Evolutionary conservation across 2,797 vertebrate genomes (phyloP).

Genomic region (Crenuchus spilurus): DNA sequence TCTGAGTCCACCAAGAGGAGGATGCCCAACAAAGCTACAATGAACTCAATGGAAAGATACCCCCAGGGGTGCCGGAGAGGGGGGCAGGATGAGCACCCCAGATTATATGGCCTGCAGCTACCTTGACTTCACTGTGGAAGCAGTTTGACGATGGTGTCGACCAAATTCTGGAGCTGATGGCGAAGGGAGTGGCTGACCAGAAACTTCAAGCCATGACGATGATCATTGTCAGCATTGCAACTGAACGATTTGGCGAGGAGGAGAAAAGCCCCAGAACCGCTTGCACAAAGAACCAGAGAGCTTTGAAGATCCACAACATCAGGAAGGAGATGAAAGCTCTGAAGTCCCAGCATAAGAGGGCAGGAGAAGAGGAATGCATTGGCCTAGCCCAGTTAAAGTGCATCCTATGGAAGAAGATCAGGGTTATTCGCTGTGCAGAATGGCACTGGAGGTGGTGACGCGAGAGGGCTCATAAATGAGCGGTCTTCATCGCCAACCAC

Average conservation of each 20-base stretch:
- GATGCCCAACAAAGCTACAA: background rate
- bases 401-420: too few relatives aligned
- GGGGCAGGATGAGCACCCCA: constrained; percentile 11
- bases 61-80: constrained; percentile 29
- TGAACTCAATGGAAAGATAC: constrained; percentile 10
- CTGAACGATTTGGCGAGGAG: constrained; percentile 21
- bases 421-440: too few relatives aligned
- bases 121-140: constrained; percentile 23
- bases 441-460: too few relatives aligned
- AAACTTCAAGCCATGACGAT: constrained; percentile 29
- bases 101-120: constrained; percentile 14
- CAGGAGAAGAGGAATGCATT: too few relatives aligned
- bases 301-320: constrained; percentile 17
- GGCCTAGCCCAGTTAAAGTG: too few relatives aligned
- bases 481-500: too few relatives aligned
- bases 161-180: constrained; percentile 39
- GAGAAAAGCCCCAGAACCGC: background rate
- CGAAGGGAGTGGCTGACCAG: constrained; percentile 1
- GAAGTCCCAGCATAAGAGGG: too few relatives aligned
- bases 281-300: constrained; percentile 20
- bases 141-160: constrained; percentile 26
- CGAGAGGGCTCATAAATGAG: too few relatives aligned
- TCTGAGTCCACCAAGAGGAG: constrained; percentile 17
- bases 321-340: constrained; percentile 24
- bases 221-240: constrained; percentile 23